Conservation (phyloP, 1,140 invertebrate genomes). For the Glomeris maerens region DNA sequence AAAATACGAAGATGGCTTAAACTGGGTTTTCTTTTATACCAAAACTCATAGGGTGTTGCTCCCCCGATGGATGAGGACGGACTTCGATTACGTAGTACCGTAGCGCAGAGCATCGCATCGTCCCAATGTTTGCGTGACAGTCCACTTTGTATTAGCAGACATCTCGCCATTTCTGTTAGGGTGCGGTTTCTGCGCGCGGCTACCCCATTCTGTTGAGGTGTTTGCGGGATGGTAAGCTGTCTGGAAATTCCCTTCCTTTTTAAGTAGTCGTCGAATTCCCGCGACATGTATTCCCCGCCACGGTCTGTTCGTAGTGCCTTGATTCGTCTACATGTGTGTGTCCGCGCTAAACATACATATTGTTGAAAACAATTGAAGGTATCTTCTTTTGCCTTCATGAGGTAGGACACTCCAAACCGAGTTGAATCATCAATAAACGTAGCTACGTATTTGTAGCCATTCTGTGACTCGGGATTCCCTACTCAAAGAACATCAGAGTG, state of each 20-base stretch:
- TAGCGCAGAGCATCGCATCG: slow-evolving; percentile 20
- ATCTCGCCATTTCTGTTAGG: slow-evolving; percentile 16
- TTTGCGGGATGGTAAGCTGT: slow-evolving; percentile 26
- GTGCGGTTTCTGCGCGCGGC: slow-evolving; percentile 30
- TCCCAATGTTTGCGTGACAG: background rate
- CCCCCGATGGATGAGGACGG: slow-evolving; percentile 26
- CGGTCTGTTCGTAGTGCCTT: slow-evolving; percentile 10
- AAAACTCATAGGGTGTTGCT: slow-evolving; percentile 31
- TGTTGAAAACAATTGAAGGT: no score
- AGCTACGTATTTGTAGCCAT: no score
- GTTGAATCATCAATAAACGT: no score
- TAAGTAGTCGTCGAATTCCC: slow-evolving; percentile 10
- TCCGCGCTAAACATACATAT: no score
- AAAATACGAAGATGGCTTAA: slow-evolving; percentile 35
- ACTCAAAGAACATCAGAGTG: no score
- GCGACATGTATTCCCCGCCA: slow-evolving; percentile 12
- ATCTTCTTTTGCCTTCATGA: no score
- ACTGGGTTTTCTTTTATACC: slow-evolving; percentile 32
- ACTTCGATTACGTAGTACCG: slow-evolving; percentile 32
- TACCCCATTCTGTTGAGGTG: slow-evolving; percentile 30
- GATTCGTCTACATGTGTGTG: no score
- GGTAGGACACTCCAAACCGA: no score
- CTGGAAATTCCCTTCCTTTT: slow-evolving; percentile 24
- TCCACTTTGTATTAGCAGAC: background rate
- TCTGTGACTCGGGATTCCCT: no score